Evolutionary conservation across 2,797 vertebrate genomes (phyloP).

Genomic region (Enteromius mattozi): DNA sequence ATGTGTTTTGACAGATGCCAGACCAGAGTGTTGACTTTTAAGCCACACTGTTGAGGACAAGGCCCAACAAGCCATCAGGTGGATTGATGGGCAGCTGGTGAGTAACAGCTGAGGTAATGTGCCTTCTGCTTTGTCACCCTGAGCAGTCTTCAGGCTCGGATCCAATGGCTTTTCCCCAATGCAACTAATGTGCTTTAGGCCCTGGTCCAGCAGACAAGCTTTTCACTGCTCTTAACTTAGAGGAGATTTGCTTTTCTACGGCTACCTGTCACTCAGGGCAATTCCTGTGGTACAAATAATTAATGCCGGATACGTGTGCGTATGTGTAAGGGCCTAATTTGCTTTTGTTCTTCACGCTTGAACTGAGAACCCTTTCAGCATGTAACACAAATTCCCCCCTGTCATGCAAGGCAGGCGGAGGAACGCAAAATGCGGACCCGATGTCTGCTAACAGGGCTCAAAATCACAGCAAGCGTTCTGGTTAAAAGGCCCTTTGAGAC

Average conservation of each 20-base stretch:
- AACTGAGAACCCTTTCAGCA: slow-evolving; percentile 76
- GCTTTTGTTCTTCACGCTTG: slow-evolving; percentile 84
- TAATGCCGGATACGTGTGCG: slow-evolving; percentile 76
- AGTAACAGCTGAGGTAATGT: slow-evolving; percentile 50
- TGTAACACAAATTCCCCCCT: slow-evolving; percentile 79
- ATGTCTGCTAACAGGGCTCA: slow-evolving; percentile 61
- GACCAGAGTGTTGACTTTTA: slow-evolving; percentile 55
- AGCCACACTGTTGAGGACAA: slow-evolving; percentile 49
- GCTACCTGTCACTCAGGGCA: slow-evolving; percentile 80
- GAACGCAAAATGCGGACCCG: slow-evolving; percentile 44
- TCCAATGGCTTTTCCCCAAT: slow-evolving; percentile 77
- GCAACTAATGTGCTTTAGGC: slow-evolving; percentile 80
- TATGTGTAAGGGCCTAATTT: slow-evolving; percentile 80
- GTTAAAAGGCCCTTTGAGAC: slow-evolving; percentile 56
- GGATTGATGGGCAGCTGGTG: slow-evolving; percentile 55
- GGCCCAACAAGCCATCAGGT: slow-evolving; percentile 58
- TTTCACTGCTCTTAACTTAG: slow-evolving; percentile 74
- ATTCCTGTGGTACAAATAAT: slow-evolving; percentile 82
- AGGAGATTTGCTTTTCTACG: slow-evolving; percentile 72
- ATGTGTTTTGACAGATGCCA: slow-evolving; percentile 56
- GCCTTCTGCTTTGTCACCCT: slow-evolving; percentile 66
- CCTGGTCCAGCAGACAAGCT: slow-evolving; percentile 73
- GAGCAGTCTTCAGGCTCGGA: slow-evolving; percentile 77
- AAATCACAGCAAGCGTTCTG: slow-evolving; percentile 57
- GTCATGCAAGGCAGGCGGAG: slow-evolving; percentile 75